Conservation (phyloP, 2,888 invertebrate genomes). For the Cryptus armator region DNA sequence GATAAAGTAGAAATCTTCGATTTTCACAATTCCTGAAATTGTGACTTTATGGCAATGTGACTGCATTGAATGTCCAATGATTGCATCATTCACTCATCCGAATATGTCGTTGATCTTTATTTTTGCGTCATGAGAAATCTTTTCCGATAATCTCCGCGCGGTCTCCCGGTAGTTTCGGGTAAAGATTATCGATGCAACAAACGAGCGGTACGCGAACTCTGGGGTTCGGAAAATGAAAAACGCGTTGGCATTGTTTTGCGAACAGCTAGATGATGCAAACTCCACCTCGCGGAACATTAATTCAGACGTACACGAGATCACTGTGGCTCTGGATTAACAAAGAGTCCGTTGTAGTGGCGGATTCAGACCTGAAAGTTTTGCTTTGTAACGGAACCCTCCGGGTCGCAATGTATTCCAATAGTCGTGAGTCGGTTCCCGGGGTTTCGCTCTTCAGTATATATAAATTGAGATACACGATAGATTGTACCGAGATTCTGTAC, state of each 20-base stretch:
- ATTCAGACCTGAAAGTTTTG: conserved; percentile 30
- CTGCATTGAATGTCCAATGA: too few species aligned
- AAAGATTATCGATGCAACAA: not conserved
- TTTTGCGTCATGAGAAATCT: not conserved
- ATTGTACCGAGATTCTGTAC: conserved; percentile 9
- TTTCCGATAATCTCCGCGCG: not conserved
- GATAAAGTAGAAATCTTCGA: too few species aligned
- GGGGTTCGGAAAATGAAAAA: not conserved
- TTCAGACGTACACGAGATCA: not conserved
- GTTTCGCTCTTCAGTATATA: conserved; percentile 7
- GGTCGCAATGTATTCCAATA: conserved; percentile 44
- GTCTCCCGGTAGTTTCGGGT: not conserved
- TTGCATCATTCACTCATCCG: not conserved
- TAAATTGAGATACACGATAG: conserved; percentile 4
- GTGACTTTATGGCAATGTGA: too few species aligned
- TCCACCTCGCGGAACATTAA: not conserved
- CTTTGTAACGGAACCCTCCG: conserved; percentile 16
- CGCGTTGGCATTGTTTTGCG: conserved; percentile 7
- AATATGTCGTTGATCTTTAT: not conserved
- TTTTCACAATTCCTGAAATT: too few species aligned
- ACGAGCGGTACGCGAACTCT: not conserved
- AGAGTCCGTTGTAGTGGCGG: conserved; percentile 29
- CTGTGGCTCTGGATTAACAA: not conserved
- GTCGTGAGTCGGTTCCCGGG: not conserved
- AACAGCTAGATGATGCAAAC: not conserved